Conservation (phyloP, 2,113 vertebrate genomes). For the Ammospiza nelsoni region DNA sequence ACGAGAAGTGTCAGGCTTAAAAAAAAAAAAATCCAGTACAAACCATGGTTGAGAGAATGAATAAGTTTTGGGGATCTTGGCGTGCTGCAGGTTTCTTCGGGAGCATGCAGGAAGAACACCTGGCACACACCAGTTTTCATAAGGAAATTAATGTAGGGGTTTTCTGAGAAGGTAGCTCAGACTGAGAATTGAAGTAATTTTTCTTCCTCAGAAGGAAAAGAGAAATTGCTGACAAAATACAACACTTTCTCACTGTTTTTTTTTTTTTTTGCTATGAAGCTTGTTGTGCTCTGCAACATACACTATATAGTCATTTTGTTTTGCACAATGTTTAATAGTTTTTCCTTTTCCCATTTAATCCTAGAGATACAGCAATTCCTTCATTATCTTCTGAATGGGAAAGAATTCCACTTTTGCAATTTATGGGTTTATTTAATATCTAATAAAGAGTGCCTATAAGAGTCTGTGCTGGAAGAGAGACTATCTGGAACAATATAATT, state of each 20-base stretch:
- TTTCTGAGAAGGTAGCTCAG: not conserved
- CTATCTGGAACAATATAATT: not conserved
- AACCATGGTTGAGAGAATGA: not conserved
- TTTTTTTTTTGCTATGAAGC: not conserved
- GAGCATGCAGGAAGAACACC: not conserved
- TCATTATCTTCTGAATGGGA: not conserved
- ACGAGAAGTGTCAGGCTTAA: not conserved
- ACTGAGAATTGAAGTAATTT: not conserved
- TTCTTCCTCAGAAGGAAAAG: not conserved
- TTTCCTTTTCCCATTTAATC: not conserved
- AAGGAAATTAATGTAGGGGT: not conserved
- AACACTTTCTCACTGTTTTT: not conserved
- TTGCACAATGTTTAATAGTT: not conserved
- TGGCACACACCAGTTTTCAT: not conserved
- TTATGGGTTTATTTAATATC: not conserved
- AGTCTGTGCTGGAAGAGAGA: not conserved
- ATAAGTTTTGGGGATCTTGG: not conserved
- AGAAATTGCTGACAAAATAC: not conserved
- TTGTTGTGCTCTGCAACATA: not conserved
- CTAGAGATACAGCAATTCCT: not conserved
- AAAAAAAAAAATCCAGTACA: not conserved
- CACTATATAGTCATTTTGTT: not conserved
- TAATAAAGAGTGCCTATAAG: not conserved
- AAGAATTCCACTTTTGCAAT: not conserved
- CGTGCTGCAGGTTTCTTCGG: rapidly evolving